Conservation (phyloP, 2,888 invertebrate genomes). For the Autographa pulchrina region DNA sequence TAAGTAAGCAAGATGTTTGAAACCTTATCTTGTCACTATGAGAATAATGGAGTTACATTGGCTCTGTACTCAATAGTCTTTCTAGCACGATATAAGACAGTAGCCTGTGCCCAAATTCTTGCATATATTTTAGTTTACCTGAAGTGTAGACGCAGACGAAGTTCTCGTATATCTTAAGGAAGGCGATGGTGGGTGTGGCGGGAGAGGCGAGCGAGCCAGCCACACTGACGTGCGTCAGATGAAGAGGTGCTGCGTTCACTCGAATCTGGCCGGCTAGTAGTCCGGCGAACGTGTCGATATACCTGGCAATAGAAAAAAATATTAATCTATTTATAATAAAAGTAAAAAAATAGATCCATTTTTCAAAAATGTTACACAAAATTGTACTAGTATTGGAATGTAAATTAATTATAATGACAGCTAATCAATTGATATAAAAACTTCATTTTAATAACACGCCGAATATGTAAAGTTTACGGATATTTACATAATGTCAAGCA, state of each 20-base stretch:
- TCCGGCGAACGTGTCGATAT: conserved; percentile 97
- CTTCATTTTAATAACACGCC: background rate
- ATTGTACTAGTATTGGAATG: no score
- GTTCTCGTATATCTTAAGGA: conserved; percentile 97
- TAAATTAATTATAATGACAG: no score
- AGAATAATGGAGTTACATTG: no score
- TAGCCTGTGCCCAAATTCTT: no score
- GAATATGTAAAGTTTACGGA: no score
- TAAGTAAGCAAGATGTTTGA: no score
- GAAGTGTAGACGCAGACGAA: conserved; percentile 97
- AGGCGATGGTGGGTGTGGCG: conserved; percentile 92
- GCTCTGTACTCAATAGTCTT: no score
- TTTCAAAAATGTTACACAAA: no score
- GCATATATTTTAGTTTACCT: conserved; percentile 86
- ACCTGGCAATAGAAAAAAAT: conserved; percentile 87
- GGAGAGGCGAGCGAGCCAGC: conserved; percentile 94
- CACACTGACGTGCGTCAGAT: conserved; percentile 95
- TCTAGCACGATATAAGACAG: no score
- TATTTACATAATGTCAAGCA: background rate
- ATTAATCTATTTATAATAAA: background rate
- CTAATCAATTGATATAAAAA: background rate
- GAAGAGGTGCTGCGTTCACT: conserved; percentile 96
- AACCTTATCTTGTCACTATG: no score
- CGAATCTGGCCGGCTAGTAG: conserved; percentile 96
- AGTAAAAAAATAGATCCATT: no score